Evolutionary conservation across 2,113 vertebrate genomes (phyloP).

Genomic region (Malurus cyaneus): DNA sequence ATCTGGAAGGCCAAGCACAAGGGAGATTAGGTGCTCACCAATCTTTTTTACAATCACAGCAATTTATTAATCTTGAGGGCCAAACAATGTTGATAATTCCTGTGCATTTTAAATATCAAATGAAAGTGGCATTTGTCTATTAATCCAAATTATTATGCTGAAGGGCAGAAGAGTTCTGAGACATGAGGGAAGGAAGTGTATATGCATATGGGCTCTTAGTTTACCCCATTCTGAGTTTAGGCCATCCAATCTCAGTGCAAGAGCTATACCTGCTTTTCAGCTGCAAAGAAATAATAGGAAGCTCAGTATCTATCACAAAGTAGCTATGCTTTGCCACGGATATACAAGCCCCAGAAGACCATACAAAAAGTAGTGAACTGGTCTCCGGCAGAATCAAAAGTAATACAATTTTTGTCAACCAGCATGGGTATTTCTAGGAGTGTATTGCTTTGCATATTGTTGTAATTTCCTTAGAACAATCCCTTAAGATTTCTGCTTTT

Average conservation of each 20-base stretch:
- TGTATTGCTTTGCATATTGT: neutral
- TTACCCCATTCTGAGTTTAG: neutral
- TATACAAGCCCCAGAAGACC: neutral
- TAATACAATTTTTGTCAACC: neutral
- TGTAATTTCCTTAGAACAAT: neutral
- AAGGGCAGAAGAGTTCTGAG: neutral
- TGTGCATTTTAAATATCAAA: neutral
- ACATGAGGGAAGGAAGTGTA: neutral
- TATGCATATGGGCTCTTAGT: neutral
- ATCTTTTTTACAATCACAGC: neutral
- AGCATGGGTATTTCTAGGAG: neutral
- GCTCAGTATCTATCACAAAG: neutral
- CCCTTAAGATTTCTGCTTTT: neutral
- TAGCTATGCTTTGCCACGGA: neutral
- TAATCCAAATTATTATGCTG: neutral
- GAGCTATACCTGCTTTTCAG: neutral
- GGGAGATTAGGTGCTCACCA: neutral
- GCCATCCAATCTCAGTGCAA: neutral
- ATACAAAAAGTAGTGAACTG: neutral
- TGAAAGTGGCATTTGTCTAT: neutral
- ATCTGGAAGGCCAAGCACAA: neutral
- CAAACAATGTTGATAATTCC: neutral
- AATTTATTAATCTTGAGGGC: neutral
- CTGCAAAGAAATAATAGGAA: neutral
- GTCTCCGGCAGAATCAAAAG: neutral